These are phyloP conservation scores for Tromatobia lineatoria DNA, from an alignment of 2,888 invertebrate species.

Conservation along the genomic window DNA sequence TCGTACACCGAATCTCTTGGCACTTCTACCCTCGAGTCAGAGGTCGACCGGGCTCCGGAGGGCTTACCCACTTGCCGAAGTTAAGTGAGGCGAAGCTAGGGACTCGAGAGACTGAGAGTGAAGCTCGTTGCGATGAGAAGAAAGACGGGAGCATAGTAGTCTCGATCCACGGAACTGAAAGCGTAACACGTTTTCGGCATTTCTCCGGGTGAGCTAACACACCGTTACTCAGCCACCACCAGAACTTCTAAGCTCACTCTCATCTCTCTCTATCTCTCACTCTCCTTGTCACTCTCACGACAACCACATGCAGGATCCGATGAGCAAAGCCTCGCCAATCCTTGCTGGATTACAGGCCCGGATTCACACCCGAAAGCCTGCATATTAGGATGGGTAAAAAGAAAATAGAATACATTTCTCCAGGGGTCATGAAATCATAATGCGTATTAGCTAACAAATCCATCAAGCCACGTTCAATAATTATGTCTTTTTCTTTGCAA, in stretches of 20 bases:
- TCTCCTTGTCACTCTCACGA: background rate
- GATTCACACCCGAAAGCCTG: conserved; percentile 55
- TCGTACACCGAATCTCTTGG: conserved; percentile 54
- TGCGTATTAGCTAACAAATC: background rate
- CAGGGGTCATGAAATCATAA: background rate
- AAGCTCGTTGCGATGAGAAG: conserved; percentile 35
- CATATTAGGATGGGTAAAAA: background rate
- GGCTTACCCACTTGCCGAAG: conserved; percentile 63
- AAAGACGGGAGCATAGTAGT: conserved; percentile 29
- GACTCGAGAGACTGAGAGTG: conserved; percentile 23
- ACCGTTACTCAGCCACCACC: conserved; percentile 7
- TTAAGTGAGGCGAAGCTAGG: conserved; percentile 62
- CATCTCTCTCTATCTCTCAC: background rate
- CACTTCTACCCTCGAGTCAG: conserved; percentile 59
- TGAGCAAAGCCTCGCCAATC: conserved; percentile 52
- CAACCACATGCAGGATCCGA: conserved; percentile 42
- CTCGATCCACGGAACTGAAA: conserved; percentile 50
- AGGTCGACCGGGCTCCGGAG: conserved; percentile 23
- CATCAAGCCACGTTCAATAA: background rate
- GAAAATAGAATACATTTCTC: background rate
- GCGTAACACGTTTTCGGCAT: conserved; percentile 67
- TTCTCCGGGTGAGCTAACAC: conserved; percentile 55
- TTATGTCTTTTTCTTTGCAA: background rate
- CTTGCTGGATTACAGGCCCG: conserved; percentile 60
- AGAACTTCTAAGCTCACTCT: conserved; percentile 51